Base-by-base conservation (phyloP, 1,140 invertebrate species). In the Drosophila yakuba region DNA sequence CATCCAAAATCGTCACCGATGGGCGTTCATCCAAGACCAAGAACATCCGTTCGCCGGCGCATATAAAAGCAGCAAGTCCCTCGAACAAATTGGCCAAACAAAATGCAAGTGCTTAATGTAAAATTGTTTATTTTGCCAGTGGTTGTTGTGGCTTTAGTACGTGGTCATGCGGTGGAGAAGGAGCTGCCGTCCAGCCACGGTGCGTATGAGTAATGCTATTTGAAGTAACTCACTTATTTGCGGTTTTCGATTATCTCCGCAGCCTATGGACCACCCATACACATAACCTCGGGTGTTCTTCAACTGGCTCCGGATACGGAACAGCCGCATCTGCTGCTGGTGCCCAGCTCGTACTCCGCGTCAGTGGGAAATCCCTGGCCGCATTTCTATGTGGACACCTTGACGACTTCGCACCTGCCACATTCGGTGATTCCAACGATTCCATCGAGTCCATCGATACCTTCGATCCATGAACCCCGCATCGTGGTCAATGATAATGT, bases 231-330 rank as follows among this genome's bases (percentile, higher is more conserved):
- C 5, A 25, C 3, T 28, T 3, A 39, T 10, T 11, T 15, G 12
- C 32, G 7, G 8, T 43, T 57, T 8, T 7, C 2, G 20, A 14
- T 10, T 39, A 3, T 43, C 12, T 23, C 11, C 2, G 2, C 32
- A 89, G 80, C 25, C 4, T 71, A 80, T 48, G 84, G 80, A 12
- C 82, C 86, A 0, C 58, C 74, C 4, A 73, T 90, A 56, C 79
- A 86, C 39, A 90, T 90, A 2, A 86, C 55, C 20, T 90, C 86
- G 0, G 69, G 86, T 5, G 60, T 90, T 15, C 52, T 90, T 7
- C 81, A 90, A 4, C 51, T 90, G n/a, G 39, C 59, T 20, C 59
- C 59, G 3, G 57, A 83, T 3, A 48, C 68, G 11, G 83, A 86
- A 14, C 73, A 69, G 14, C 43, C 74, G 0, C 82, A 82, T 10